These are phyloP conservation scores for Eulemur coronatus DNA, from an alignment of 2,797 vertebrate genomes.

Conservation along the genomic window DNA sequence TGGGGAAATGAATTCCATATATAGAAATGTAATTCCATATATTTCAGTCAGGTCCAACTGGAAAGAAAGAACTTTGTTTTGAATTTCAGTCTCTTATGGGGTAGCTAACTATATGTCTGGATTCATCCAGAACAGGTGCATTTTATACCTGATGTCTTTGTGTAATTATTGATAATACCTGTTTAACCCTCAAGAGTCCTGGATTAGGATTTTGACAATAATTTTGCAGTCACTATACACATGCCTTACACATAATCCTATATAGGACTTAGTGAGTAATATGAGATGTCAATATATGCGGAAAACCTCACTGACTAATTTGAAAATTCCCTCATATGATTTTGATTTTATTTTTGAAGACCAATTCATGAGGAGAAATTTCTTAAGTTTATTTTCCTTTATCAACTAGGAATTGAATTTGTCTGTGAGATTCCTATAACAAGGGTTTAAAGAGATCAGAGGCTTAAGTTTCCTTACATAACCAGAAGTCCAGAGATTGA, in stretches of 20 bases:
- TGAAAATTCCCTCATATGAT: neutral
- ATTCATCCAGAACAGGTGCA: neutral
- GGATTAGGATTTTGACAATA: neutral
- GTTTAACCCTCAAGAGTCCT: neutral
- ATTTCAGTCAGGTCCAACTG: neutral
- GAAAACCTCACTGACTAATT: neutral
- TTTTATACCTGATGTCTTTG: neutral
- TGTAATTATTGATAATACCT: neutral
- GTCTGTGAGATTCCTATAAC: neutral
- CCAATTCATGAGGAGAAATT: neutral
- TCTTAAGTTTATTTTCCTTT: neutral
- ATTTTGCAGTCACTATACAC: neutral
- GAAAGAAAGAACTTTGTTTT: conserved; percentile 46
- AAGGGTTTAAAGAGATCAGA: neutral
- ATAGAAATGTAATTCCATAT: neutral
- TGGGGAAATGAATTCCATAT: neutral
- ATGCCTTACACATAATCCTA: neutral
- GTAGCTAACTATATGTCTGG: neutral
- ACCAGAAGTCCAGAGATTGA: neutral
- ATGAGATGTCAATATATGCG: neutral
- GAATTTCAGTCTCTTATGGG: neutral
- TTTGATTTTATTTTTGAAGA: neutral
- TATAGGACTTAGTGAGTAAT: neutral
- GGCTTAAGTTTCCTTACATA: neutral
- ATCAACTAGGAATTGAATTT: neutral